Evolutionary conservation across 1,140 invertebrate genomes (phyloP).

Genomic region (Lithobius niger): DNA sequence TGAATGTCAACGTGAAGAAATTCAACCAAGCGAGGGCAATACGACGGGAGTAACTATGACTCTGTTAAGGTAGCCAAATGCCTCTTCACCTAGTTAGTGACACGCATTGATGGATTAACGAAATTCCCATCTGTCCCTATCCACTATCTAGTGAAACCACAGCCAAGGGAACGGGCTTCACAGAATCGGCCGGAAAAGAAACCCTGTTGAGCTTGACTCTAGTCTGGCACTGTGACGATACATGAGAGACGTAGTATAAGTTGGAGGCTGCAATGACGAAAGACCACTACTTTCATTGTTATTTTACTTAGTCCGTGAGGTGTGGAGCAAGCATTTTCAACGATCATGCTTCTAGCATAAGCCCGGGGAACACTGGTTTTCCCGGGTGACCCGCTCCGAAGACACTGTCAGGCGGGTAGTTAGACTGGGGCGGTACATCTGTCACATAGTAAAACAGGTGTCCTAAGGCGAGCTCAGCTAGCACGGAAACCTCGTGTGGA

Average conservation of each 20-base stretch:
- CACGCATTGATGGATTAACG: no score
- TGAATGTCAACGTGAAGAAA: no score
- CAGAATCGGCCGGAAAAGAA: constrained; percentile 58
- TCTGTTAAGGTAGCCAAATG: no score
- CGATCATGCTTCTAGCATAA: constrained; percentile 8
- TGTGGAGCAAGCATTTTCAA: constrained; percentile 32
- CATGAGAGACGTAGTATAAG: constrained; percentile 64
- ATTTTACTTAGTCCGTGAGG: constrained; percentile 50
- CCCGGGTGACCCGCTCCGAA: no score
- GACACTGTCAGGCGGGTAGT: constrained; percentile 59
- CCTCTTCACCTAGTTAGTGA: no score
- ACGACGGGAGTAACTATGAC: no score
- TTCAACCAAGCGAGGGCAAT: no score
- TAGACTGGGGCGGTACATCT: constrained; percentile 71
- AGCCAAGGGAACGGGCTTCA: constrained; percentile 51
- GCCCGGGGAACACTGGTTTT: constrained; percentile 41
- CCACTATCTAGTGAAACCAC: constrained; percentile 60
- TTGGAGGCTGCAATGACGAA: constrained; percentile 50
- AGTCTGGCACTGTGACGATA: constrained; percentile 64
- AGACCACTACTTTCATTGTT: constrained; percentile 57
- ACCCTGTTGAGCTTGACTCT: constrained; percentile 68
- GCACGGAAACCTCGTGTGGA: constrained; percentile 71
- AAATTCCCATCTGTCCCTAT: no score
- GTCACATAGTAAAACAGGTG: constrained; percentile 71
- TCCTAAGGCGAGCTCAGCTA: constrained; percentile 69